A percentile compares a stretch with the other conserved stretches of the same genome.
These are phyloP conservation scores for Acrossocheilus wenchowensis DNA, from an alignment of 2,797 vertebrate genomes.

Conservation along the genomic window DNA sequence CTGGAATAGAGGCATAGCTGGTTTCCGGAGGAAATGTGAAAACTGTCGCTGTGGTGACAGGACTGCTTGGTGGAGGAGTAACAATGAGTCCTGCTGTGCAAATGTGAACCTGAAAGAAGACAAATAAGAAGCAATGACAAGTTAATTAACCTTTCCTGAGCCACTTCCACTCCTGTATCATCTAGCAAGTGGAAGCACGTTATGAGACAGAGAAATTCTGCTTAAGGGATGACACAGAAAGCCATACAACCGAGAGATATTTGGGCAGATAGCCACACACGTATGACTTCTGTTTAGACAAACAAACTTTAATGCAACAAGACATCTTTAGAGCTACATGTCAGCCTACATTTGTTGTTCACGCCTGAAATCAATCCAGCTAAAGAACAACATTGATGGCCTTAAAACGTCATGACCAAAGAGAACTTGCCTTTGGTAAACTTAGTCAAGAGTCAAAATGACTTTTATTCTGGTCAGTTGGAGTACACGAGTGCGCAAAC, in stretches of 20 bases:
- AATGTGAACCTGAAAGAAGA: constrained; percentile 89
- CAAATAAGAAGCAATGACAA: constrained; percentile 52
- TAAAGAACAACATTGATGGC: constrained; percentile 40
- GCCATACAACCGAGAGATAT: background rate
- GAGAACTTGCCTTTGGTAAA: constrained; percentile 54
- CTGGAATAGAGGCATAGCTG: constrained; percentile 83
- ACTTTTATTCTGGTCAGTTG: constrained; percentile 24
- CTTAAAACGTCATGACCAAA: constrained; percentile 58
- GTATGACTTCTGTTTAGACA: constrained; percentile 8
- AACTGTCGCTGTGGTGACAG: constrained; percentile 91
- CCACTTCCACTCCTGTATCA: background rate
- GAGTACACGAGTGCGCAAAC: constrained; percentile 10
- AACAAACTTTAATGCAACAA: constrained; percentile 26
- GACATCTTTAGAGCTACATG: constrained; percentile 4
- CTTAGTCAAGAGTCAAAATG: constrained; percentile 8
- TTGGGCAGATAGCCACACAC: constrained; percentile 18
- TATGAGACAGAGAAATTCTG: constrained; percentile 3
- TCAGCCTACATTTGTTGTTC: background rate
- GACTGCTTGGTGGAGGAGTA: constrained; percentile 96
- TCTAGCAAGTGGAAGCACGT: background rate
- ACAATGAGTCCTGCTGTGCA: constrained; percentile 96
- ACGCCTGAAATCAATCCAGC: constrained; percentile 40
- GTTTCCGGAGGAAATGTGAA: constrained; percentile 94
- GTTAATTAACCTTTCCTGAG: constrained; percentile 43
- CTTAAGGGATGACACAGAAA: constrained; percentile 23